Conservation (phyloP, 2,888 invertebrate genomes). For the Lepidocyrtoides sp. region DNA sequence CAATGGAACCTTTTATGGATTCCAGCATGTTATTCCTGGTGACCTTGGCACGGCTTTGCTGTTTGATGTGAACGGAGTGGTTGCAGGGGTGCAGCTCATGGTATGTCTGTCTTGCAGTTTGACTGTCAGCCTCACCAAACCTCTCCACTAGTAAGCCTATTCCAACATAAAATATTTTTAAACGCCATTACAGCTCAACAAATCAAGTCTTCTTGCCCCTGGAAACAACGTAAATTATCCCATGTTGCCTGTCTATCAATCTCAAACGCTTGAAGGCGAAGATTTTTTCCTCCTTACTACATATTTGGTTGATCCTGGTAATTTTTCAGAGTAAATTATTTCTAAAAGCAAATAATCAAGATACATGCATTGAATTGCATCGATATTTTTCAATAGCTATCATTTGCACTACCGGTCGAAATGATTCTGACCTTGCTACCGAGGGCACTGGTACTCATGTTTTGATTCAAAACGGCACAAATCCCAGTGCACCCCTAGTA, state of each 20-base stretch:
- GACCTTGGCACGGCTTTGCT: slow-evolving; percentile 70
- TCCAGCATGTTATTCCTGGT: slow-evolving; percentile 67
- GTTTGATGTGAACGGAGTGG: slow-evolving; percentile 81
- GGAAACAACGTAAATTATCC: slow-evolving; percentile 76
- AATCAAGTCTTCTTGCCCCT: slow-evolving; percentile 19
- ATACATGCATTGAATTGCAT: too few relatives aligned
- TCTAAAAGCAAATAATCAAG: too few relatives aligned
- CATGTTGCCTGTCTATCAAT: slow-evolving; percentile 79
- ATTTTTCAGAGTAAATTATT: background rate
- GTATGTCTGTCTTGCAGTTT: slow-evolving; percentile 39
- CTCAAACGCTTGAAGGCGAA: slow-evolving; percentile 54
- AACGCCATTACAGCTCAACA: background rate
- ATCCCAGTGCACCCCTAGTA: slow-evolving; percentile 41
- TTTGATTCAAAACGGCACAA: slow-evolving; percentile 81
- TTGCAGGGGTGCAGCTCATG: slow-evolving; percentile 82
- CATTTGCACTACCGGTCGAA: slow-evolving; percentile 82
- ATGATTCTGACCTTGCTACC: slow-evolving; percentile 41
- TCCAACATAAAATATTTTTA: too few relatives aligned
- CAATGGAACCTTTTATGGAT: slow-evolving; percentile 75
- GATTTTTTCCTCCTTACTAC: slow-evolving; percentile 79
- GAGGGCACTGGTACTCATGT: slow-evolving; percentile 82
- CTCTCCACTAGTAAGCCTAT: too few relatives aligned
- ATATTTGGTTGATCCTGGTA: slow-evolving; percentile 83
- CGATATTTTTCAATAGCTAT: slow-evolving; percentile 70
- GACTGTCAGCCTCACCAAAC: too few relatives aligned